Percentiles rank a stretch among this genome's conserved stretches.
These are phyloP conservation scores for Chionoecetes opilio DNA, from an alignment of 1,140 invertebrate species.

Conservation along the genomic window DNA sequence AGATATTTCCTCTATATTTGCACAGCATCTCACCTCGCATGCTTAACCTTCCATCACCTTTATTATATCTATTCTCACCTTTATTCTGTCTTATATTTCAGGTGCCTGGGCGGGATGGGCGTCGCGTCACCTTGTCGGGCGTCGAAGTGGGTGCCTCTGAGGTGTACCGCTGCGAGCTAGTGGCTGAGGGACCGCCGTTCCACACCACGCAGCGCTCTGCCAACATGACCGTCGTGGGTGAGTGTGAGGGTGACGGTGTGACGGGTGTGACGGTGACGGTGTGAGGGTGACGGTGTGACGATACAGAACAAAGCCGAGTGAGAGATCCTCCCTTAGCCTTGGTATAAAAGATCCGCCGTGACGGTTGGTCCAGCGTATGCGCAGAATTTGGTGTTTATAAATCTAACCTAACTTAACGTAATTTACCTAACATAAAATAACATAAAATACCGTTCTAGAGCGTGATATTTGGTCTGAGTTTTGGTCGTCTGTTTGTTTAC, in stretches of 20 bases:
- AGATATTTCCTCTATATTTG: not conserved
- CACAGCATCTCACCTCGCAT: not conserved
- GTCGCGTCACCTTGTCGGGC: conserved; percentile 47
- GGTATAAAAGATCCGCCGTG: no score
- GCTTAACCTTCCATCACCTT: not conserved
- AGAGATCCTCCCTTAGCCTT: no score
- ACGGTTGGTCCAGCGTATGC: no score
- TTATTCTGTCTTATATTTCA: not conserved
- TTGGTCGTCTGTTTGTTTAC: no score
- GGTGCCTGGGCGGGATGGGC: conserved; percentile 57
- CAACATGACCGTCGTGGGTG: conserved; percentile 78
- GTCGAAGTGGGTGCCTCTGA: conserved; percentile 60
- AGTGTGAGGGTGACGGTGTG: not conserved
- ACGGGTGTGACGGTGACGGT: no score
- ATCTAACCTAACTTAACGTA: no score
- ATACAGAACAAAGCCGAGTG: no score
- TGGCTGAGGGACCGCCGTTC: conserved; percentile 78
- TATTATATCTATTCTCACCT: not conserved
- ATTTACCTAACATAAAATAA: no score
- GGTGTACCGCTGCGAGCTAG: conserved; percentile 76
- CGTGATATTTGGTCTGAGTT: no score
- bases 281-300: no score
- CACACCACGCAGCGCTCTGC: conserved; percentile 73
- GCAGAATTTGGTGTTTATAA: no score
- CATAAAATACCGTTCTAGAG: no score